Evolutionary conservation across 2,113 vertebrate genomes (phyloP).

Genomic region (Brienomyrus longianalis): DNA sequence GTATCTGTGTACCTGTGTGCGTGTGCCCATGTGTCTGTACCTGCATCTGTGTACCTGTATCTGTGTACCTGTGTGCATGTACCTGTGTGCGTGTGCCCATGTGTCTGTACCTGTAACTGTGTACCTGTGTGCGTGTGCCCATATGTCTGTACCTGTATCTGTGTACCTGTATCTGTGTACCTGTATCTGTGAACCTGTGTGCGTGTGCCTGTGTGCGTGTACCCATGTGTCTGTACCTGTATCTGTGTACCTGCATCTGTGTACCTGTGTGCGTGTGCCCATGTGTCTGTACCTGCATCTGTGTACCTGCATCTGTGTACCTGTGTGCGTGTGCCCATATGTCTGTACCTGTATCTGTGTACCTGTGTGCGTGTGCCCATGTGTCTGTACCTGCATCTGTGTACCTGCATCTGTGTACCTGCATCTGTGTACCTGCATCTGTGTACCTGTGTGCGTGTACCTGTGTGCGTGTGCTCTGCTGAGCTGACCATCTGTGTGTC

Average conservation of each 20-base stretch:
- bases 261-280: background rate
- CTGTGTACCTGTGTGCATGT: too few relatives aligned
- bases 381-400: too few relatives aligned
- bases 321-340: background rate
- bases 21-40: background rate
- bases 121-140: background rate
- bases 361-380: too few relatives aligned
- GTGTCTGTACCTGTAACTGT: constrained; percentile 1
- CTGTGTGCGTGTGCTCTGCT: background rate
- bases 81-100: too few relatives aligned
- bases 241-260: constrained; percentile 16
- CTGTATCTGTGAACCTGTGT: too few relatives aligned
- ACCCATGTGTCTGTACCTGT: too few relatives aligned
- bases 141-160: too few relatives aligned
- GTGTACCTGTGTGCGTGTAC: background rate
- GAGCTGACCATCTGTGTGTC: background rate
- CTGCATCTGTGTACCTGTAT: constrained; percentile 12
- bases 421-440: background rate
- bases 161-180: too few relatives aligned
- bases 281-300: background rate
- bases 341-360: too few relatives aligned
- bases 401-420: constrained; percentile 10
- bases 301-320: background rate
- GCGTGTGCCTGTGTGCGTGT: too few relatives aligned
- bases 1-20: background rate